Conservation (phyloP, 2,888 invertebrate genomes). For the Caenorhabditis angaria region DNA sequence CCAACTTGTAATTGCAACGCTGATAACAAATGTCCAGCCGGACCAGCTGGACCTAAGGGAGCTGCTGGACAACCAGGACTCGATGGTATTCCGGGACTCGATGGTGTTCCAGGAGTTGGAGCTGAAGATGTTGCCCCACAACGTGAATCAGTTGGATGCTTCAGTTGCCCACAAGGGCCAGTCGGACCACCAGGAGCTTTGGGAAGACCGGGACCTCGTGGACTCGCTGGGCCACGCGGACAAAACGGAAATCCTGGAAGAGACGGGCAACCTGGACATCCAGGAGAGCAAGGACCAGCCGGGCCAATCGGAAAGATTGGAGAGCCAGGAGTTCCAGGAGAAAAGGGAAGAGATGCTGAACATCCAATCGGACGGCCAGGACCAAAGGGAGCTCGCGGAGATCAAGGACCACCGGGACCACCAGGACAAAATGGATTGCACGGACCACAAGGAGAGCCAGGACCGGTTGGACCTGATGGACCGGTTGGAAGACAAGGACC, state of each 20-base stretch:
- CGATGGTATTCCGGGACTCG: conserved; percentile 65
- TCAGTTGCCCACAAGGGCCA: conserved; percentile 70
- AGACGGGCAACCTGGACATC: conserved; percentile 67
- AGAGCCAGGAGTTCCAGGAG: conserved; percentile 68
- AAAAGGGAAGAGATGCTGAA: conserved; percentile 70
- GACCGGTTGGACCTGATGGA: conserved; percentile 59
- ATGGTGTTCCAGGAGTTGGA: conserved; percentile 64
- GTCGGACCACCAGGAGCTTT: conserved; percentile 67
- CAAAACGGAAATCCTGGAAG: conserved; percentile 66
- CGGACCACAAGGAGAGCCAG: conserved; percentile 66
- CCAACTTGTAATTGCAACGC: conserved; percentile 53
- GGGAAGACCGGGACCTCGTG: conserved; percentile 68
- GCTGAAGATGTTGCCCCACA: conserved; percentile 69
- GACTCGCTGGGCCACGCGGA: conserved; percentile 65
- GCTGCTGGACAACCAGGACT: conserved; percentile 61
- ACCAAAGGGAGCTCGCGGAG: conserved; percentile 67
- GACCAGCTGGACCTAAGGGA: conserved; percentile 67
- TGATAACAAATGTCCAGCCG: conserved; percentile 68
- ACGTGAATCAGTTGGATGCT: conserved; percentile 63
- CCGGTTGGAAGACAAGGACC: conserved; percentile 57
- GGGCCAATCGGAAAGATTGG: conserved; percentile 68
- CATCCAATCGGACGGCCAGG: conserved; percentile 70
- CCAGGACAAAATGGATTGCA: conserved; percentile 65
- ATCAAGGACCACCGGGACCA: conserved; percentile 65
- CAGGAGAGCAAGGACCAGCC: conserved; percentile 64